Evolutionary conservation across 2,888 invertebrate species (phyloP).

Genomic region (Mimachlamys varia): DNA sequence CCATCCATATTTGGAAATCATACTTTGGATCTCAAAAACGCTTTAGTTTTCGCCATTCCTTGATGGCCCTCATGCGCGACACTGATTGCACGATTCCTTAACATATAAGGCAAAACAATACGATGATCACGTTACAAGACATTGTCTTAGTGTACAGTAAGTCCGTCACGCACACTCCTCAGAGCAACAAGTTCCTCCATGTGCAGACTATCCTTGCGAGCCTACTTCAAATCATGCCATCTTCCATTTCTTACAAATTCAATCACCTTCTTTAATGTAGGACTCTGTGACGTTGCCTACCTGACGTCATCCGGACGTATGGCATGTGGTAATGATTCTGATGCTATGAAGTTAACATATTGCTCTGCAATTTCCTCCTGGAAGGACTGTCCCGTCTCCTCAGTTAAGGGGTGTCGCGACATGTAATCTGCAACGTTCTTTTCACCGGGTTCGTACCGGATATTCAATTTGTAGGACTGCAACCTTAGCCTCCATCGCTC

Average conservation of each 20-base stretch:
- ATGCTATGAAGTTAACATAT: constrained; percentile 59
- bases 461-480: constrained; percentile 58
- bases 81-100: constrained; percentile 50
- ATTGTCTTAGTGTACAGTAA: constrained; percentile 47
- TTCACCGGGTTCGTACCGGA: constrained; percentile 58
- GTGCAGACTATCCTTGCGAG: constrained; percentile 44
- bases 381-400: neutral
- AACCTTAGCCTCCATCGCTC: constrained; percentile 55
- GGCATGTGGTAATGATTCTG: constrained; percentile 57
- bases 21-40: constrained; percentile 54
- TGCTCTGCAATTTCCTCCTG: constrained; percentile 58
- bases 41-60: constrained; percentile 60
- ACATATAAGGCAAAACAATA: constrained; percentile 49
- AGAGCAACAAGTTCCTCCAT: constrained; percentile 43
- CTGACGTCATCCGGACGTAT: constrained; percentile 60
- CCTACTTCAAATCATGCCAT: constrained; percentile 48
- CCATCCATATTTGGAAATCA: constrained; percentile 42
- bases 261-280: constrained; percentile 55
- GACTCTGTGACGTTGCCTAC: constrained; percentile 51
- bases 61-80: constrained; percentile 65
- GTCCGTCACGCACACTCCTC: constrained; percentile 51
- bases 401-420: constrained; percentile 58
- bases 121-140: constrained; percentile 45
- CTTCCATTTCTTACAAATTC: constrained; percentile 45
- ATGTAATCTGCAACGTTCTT: constrained; percentile 67